Conservation (phyloP, 2,888 invertebrate species). For the Hipparchia semele region DNA sequence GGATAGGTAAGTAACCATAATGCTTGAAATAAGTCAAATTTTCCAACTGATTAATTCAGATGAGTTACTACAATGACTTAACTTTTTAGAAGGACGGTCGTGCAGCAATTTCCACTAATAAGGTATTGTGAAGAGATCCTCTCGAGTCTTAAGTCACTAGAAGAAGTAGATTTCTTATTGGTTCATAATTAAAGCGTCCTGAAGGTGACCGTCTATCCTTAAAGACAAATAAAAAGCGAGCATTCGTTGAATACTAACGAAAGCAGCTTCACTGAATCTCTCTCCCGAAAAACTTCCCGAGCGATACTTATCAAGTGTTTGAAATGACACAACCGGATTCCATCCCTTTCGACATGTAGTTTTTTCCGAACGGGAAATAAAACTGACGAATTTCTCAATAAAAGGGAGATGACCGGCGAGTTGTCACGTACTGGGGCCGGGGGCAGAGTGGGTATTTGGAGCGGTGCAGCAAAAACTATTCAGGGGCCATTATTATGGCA, state of each 20-base stretch:
- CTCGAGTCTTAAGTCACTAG: conserved; percentile 49
- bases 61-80: conserved; percentile 26
- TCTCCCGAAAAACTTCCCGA: conserved; percentile 68
- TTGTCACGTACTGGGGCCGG: conserved; percentile 75
- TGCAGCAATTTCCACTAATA: conserved; percentile 58
- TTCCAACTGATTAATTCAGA: conserved; percentile 24
- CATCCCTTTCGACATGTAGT: conserved; percentile 64
- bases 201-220: conserved; percentile 79
- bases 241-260: conserved; percentile 76
- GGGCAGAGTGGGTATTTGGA: conserved; percentile 77
- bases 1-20: not conserved
- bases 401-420: conserved; percentile 79
- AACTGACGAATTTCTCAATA: conserved; percentile 84
- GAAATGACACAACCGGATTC: conserved; percentile 83
- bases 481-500: conserved; percentile 82
- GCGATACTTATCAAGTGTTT: conserved; percentile 83
- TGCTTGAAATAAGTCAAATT: conserved; percentile 24
- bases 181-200: conserved; percentile 74
- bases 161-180: conserved; percentile 70
- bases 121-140: conserved; percentile 60
- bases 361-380: conserved; percentile 70
- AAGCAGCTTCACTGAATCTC: conserved; percentile 74
- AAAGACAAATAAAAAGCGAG: conserved; percentile 65
- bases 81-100: conserved; percentile 47
- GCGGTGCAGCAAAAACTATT: conserved; percentile 82